phyloP scores from a whole-genome alignment of 2,113 vertebrate species.

The Sula dactylatra region DNA sequence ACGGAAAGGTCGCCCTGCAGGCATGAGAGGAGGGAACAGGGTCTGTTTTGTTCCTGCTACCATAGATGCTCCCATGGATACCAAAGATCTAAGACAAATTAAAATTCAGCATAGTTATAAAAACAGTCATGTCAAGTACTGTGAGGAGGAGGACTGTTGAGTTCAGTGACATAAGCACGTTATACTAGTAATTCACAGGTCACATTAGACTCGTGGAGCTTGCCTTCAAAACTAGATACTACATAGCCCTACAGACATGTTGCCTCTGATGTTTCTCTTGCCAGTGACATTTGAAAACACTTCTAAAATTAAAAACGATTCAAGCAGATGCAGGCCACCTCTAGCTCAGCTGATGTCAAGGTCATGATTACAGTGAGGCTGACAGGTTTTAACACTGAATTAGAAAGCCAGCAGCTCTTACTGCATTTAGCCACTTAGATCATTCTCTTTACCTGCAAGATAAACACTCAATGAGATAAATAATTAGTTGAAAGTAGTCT shows the following conservation, averaged over 20 bases:
- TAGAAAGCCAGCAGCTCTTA: neutral
- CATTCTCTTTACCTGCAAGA: neutral
- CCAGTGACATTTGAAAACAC: neutral
- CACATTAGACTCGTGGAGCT: neutral
- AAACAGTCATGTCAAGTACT: neutral
- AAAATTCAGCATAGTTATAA: neutral
- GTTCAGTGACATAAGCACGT: neutral
- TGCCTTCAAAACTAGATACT: neutral
- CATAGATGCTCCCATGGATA: conserved; percentile 68
- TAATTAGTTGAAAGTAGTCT: too few species aligned
- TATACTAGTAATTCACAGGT: neutral
- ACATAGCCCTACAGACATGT: neutral
- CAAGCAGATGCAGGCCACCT: neutral
- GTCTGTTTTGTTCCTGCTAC: conserved; percentile 76
- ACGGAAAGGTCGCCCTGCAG: conserved; percentile 74
- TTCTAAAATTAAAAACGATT: neutral
- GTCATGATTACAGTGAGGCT: neutral
- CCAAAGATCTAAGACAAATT: conserved; percentile 76
- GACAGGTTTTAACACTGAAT: neutral
- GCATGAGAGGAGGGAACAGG: conserved; percentile 72
- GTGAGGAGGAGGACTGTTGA: neutral
- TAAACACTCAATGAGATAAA: neutral
- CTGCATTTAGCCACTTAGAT: neutral
- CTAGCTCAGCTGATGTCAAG: neutral
- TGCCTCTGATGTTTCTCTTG: neutral